Evolutionary conservation across 92 coral and sea anemone species (phyloP), one percentile per base, ranked within the genome.

Genomic region (Epizoanthus rinbou): DNA sequence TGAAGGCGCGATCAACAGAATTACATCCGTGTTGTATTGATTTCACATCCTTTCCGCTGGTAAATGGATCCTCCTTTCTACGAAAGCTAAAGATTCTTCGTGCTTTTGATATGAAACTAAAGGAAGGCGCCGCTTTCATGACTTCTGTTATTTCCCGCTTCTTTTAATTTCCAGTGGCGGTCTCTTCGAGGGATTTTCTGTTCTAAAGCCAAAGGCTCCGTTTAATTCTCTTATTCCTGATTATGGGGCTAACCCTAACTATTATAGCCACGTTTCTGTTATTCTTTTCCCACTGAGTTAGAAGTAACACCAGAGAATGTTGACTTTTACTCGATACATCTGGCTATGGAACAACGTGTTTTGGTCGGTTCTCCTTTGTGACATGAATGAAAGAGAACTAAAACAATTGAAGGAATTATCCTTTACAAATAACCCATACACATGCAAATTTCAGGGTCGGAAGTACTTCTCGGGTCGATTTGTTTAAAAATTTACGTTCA

Each of bases 41-140:
- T 17, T 33, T 67, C 47, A 67, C 47, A 15, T 67, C 73, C 10
- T 67, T 67, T 5, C 47, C 73, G 31, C 31, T 28, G 28, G 43
- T 5, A 31, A 35, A 31, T 5, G 21, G 39, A 67, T 67, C 47
- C 50, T 33, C 73, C 31, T 33, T 67, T 37, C 37, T 19, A 16
- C 21, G 17, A 41, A 67, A 67, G 39, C 50, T 67, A 31, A 67
- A 67, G 47, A 67, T 33, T 67, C 72, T 67, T 67, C 72, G 43
- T 31, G 72, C 72, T 67, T 67, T 67, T 28, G 73, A 31, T 41
- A 37, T 28, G 8, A 67, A 67, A 15, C 45, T 67, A 6, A 33
- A 33, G 3, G 39, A 41, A 33, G 19, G 21, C 28, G 73, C 19
- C 73, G 39, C 18, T 67, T 67, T 33, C 10, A 67, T 33, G 23